Percentiles rank a stretch among this genome's conserved stretches.
Conservation (phyloP, 2,113 vertebrate genomes). For the Pungitius pungitius region DNA sequence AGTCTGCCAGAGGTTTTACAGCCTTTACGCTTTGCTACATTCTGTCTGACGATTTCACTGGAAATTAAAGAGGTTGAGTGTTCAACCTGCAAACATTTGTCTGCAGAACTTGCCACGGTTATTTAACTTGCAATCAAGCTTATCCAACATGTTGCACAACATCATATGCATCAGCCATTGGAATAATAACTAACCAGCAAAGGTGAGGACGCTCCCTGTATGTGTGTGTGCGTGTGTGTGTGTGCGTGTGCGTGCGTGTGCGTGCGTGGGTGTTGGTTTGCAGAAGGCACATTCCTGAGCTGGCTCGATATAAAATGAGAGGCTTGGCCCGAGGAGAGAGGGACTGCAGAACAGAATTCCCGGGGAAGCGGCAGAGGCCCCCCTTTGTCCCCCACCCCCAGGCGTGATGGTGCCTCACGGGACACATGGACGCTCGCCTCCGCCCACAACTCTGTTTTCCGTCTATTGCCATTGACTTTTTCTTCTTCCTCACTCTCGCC, state of each 20-base stretch:
- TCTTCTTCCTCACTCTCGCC: slow-evolving; percentile 3
- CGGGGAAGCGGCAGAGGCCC: slow-evolving; percentile 60
- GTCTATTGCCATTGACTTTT: slow-evolving; percentile 18
- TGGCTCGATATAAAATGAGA: slow-evolving; percentile 62
- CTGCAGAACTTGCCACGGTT: no score
- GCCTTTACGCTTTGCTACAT: slow-evolving; percentile 28
- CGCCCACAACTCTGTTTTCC: slow-evolving; percentile 52
- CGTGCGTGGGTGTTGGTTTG: slow-evolving; percentile 39
- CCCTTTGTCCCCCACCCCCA: slow-evolving; percentile 64
- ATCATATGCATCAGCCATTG: slow-evolving; percentile 41
- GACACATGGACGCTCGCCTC: slow-evolving; percentile 68
- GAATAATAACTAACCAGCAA: slow-evolving; percentile 46
- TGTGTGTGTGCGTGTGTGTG: slow-evolving; percentile 24
- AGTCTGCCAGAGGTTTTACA: slow-evolving; percentile 35
- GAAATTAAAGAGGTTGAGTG: slow-evolving; percentile 12
- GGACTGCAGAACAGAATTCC: slow-evolving; percentile 56
- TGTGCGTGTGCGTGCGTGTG: slow-evolving; percentile 26
- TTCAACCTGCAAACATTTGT: no score
- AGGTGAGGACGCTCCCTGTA: slow-evolving; percentile 38
- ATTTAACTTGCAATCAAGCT: slow-evolving; percentile 19
- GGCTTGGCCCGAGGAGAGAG: slow-evolving; percentile 52
- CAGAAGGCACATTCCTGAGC: slow-evolving; percentile 67
- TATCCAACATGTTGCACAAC: slow-evolving; percentile 30
- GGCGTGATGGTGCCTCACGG: slow-evolving; percentile 64
- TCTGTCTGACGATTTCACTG: slow-evolving; percentile 12